Evolutionary conservation across 2,888 invertebrate genomes (phyloP).

Genomic region (Coelinius sp.): DNA sequence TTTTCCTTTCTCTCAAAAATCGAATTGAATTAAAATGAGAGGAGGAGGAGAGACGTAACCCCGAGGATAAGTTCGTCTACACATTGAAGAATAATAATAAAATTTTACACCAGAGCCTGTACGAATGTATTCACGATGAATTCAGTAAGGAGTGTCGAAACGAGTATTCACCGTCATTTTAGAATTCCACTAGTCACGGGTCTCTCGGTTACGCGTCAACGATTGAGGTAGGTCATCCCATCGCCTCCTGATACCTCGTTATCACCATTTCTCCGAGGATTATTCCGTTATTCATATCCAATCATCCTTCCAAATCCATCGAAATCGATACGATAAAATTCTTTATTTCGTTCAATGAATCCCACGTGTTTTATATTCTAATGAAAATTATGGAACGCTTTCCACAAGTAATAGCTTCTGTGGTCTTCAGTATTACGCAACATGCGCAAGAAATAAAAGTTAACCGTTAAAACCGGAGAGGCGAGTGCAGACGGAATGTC

Average conservation of each 20-base stretch:
- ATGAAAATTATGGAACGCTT: neutral
- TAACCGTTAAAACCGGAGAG: slow-evolving; percentile 12
- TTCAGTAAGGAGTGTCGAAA: neutral
- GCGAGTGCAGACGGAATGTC: slow-evolving; percentile 14
- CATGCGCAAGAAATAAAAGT: neutral
- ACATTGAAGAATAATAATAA: too few species aligned
- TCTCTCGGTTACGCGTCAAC: neutral
- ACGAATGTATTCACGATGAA: neutral
- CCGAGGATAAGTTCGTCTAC: too few species aligned
- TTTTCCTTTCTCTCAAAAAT: too few species aligned
- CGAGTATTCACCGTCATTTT: neutral
- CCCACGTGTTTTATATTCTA: neutral
- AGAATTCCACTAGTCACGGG: neutral
- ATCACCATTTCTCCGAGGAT: neutral
- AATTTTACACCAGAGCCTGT: too few species aligned
- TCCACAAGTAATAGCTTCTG: neutral
- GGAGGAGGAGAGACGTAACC: too few species aligned
- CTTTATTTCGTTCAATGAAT: too few species aligned
- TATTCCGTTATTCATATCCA: neutral
- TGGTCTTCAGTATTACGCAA: slow-evolving; percentile 3
- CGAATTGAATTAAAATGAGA: too few species aligned
- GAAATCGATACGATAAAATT: neutral
- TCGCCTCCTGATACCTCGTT: neutral
- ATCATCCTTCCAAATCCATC: too few species aligned
- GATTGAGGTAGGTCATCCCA: slow-evolving; percentile 18